These are phyloP conservation scores for Stomatorhinus ivindoensis DNA, from an alignment of 2,113 vertebrate genomes.

Conservation along the genomic window DNA sequence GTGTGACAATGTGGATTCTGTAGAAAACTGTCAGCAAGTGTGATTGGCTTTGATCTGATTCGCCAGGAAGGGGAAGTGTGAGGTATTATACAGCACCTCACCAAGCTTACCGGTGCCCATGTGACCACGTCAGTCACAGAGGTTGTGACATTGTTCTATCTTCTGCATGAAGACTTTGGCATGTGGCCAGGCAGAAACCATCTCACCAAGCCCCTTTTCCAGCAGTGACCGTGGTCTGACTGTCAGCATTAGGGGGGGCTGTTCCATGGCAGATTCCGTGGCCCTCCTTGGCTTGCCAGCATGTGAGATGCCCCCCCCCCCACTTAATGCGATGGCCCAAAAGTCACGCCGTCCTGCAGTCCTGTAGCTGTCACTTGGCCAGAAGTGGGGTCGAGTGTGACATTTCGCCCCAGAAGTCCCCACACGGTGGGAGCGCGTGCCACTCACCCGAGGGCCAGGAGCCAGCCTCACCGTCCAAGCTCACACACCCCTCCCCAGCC, in stretches of 20 bases:
- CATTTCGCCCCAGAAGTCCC: background rate
- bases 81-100: background rate
- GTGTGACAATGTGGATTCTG: background rate
- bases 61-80: background rate
- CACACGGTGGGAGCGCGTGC: background rate
- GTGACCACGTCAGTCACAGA: background rate
- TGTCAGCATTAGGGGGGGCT: background rate
- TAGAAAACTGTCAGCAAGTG: background rate
- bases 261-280: background rate
- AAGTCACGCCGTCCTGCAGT: background rate
- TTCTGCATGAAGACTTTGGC: background rate
- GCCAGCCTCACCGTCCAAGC: background rate
- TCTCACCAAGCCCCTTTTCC: background rate
- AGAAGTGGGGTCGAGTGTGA: background rate
- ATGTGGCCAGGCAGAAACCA: background rate
- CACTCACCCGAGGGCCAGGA: background rate
- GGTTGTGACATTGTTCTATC: background rate
- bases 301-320: background rate
- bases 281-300: background rate
- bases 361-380: background rate
- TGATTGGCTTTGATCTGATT: background rate
- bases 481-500: background rate
- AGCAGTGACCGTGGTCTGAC: background rate
- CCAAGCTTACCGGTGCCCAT: background rate
- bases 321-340: background rate